A percentile compares a stretch with the other conserved stretches of the same genome.
Evolutionary conservation across 2,888 invertebrate species (phyloP).

Genomic region (Neoitamus cyanurus): DNA sequence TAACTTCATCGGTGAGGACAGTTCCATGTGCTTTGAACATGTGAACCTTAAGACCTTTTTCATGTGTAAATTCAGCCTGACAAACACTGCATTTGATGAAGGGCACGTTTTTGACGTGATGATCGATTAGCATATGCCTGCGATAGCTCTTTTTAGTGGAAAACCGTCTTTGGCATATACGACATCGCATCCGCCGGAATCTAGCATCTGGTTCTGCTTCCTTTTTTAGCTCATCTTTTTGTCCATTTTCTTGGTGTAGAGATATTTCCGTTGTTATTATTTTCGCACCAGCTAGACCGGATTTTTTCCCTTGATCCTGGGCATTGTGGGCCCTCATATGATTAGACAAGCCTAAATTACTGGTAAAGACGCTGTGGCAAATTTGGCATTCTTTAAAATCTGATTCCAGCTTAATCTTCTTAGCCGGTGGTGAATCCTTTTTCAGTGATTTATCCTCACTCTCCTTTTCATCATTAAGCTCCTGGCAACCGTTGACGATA

Average conservation of each 20-base stretch:
- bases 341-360: slow-evolving; percentile 64
- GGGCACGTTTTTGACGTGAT: slow-evolving; percentile 65
- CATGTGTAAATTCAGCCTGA: slow-evolving; percentile 66
- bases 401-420: slow-evolving; percentile 48
- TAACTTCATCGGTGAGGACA: slow-evolving; percentile 62
- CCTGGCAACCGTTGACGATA: slow-evolving; percentile 62
- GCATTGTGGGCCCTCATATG: slow-evolving; percentile 65
- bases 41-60: slow-evolving; percentile 66
- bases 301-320: slow-evolving; percentile 47
- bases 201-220: background rate
- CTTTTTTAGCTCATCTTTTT: background rate
- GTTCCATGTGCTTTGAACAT: slow-evolving; percentile 65
- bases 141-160: slow-evolving; percentile 66
- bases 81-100: slow-evolving; percentile 66
- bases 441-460: slow-evolving; percentile 58
- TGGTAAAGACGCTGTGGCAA: slow-evolving; percentile 64
- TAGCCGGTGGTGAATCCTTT: slow-evolving; percentile 46
- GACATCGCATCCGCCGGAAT: slow-evolving; percentile 65
- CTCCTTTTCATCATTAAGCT: slow-evolving; percentile 59
- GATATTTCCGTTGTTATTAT: background rate
- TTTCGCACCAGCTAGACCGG: background rate
- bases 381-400: slow-evolving; percentile 61
- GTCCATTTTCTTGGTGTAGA: slow-evolving; percentile 42
- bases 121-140: slow-evolving; percentile 65
- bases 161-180: slow-evolving; percentile 65